These are phyloP conservation scores for Apeltes quadracus DNA, from an alignment of 2,113 vertebrate species.

Conservation along the genomic window DNA sequence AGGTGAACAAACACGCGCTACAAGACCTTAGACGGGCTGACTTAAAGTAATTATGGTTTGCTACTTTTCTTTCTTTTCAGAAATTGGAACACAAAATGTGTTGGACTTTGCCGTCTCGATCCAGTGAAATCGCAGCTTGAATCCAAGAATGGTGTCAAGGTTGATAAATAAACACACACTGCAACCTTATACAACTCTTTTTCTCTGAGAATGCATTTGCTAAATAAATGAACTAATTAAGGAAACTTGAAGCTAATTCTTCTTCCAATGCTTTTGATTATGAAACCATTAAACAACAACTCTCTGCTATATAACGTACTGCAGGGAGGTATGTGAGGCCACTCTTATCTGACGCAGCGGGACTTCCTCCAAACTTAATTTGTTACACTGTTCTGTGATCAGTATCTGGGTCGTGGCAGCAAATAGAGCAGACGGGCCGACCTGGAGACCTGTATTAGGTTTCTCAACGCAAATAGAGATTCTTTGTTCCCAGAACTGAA, in stretches of 20 bases:
- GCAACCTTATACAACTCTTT: slow-evolving; percentile 21
- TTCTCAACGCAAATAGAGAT: slow-evolving; percentile 23
- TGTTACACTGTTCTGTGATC: slow-evolving; percentile 28
- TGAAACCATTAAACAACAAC: not conserved
- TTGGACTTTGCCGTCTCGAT: slow-evolving; percentile 30
- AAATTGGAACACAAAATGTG: slow-evolving; percentile 44
- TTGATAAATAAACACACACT: slow-evolving; percentile 53
- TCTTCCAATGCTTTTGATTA: not conserved
- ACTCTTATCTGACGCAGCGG: not conserved
- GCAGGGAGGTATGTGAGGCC: not conserved
- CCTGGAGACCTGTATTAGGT: slow-evolving; percentile 7
- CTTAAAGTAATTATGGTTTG: not conserved
- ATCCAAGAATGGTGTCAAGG: slow-evolving; percentile 39
- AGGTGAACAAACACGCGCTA: slow-evolving; percentile 22
- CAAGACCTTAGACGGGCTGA: not conserved
- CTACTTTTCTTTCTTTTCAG: slow-evolving; percentile 25
- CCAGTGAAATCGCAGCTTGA: slow-evolving; percentile 37
- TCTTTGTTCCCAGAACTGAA: slow-evolving; percentile 2
- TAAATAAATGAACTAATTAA: not conserved
- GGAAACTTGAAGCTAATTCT: not conserved
- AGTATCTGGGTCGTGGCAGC: slow-evolving; percentile 9
- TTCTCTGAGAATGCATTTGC: slow-evolving; percentile 14
- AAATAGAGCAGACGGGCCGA: slow-evolving; percentile 4
- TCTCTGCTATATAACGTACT: not conserved
- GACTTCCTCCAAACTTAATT: slow-evolving; percentile 15